These are phyloP conservation scores for Drosophila nr. medialis DNA, from an alignment of 2,888 invertebrate species.

Conservation along the genomic window DNA sequence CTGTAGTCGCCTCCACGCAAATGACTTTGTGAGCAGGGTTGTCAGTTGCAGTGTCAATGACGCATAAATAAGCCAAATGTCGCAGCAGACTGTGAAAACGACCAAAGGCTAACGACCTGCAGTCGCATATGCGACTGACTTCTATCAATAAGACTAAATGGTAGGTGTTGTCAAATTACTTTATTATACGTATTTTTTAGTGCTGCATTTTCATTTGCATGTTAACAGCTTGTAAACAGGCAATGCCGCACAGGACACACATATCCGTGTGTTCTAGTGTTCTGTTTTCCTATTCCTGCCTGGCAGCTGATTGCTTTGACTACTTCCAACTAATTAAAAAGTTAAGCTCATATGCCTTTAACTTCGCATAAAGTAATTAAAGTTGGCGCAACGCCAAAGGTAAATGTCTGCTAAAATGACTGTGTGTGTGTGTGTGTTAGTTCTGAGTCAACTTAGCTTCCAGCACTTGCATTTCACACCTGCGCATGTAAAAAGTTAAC, in stretches of 20 bases:
- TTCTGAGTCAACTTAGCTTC: conserved; percentile 56
- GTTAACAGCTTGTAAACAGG: conserved; percentile 69
- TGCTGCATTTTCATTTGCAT: conserved; percentile 68
- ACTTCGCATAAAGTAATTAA: conserved; percentile 76
- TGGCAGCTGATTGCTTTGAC: conserved; percentile 69
- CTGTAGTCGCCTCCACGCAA: conserved; percentile 3
- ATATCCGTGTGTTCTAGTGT: conserved; percentile 5
- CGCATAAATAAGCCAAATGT: conserved; percentile 61
- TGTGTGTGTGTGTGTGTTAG: conserved; percentile 20
- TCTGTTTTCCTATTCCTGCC: conserved; percentile 20
- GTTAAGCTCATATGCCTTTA: conserved; percentile 75
- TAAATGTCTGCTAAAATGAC: conserved; percentile 47
- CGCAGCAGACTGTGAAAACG: background rate
- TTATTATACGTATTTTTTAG: conserved; percentile 34
- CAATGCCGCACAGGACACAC: conserved; percentile 25
- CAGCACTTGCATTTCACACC: conserved; percentile 77
- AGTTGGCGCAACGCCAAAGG: conserved; percentile 66
- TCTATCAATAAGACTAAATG: conserved; percentile 43
- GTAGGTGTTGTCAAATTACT: conserved; percentile 44
- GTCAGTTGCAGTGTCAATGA: conserved; percentile 50
- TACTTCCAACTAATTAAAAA: conserved; percentile 74
- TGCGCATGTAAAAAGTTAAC: conserved; percentile 66
- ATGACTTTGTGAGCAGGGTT: conserved; percentile 11
- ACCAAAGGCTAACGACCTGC: conserved; percentile 3
- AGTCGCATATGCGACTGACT: background rate